Base-by-base conservation (phyloP, 2,888 invertebrate species). In the Perizoma affinitatum region DNA sequence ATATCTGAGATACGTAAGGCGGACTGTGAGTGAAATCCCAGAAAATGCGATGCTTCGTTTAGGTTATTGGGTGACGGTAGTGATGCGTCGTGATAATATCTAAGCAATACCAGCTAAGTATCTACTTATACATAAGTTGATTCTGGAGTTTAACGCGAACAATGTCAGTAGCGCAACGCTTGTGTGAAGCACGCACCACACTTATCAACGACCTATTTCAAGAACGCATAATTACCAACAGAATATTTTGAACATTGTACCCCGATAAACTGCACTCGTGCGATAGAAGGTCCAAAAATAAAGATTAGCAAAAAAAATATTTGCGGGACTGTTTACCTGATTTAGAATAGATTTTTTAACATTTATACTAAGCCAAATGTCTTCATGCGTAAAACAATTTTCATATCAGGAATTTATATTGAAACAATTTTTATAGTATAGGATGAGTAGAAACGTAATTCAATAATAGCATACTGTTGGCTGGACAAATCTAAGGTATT, bases 181-280 rank as follows among this genome's bases (percentile, higher is more conserved):
- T 60, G 65, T 71, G 61, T 65, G 67, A 70, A 59, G 66, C 63
- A 66, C 72, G 71, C 71, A 73, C 75, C 73, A 74, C 73, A 75
- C 76, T 80, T 82, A 83, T 82, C 81, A 71, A 56, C 66, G 81
- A 83, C 82, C 82, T 75, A 82, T 79, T 81, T 83, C 65, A 71
- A 67, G 68, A 65, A 72, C 74, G 76, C 77, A 81, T 81, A 81
- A 82, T 80, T 80, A 82, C 72, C 22, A 22, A 22, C 22, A 74
- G 67, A 70, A 68, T 67, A 72, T 68, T 68, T 66, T 67, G 70
- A 69, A 67, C 71, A 65, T 67, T 71, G 69, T 67, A 67, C 70
- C 68, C 69, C 69, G 69, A 77, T 76, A 73, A 55, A 72, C 68
- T 68, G 68, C 72, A 70, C 65, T 64, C 61, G 58, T 56, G 60